Base-by-base conservation (phyloP, 2,888 invertebrate species). In the Lepidonotus clava region DNA sequence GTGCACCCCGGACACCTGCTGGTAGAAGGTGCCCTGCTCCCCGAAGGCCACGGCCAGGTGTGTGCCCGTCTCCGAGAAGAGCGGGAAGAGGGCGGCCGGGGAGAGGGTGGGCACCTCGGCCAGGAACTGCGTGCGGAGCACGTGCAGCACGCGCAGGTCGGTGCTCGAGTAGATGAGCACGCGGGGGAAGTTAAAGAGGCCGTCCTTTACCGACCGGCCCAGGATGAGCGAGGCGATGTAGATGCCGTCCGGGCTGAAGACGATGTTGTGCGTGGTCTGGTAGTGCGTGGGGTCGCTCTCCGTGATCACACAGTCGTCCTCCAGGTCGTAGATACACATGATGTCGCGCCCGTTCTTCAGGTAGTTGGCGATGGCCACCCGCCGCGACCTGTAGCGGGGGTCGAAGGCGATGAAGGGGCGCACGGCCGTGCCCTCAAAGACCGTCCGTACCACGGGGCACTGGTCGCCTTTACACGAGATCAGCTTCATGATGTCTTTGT, bases 191-290 rank as follows among this genome's bases (percentile, higher is more conserved):
- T 90, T 90, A 87, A 90, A 90, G 32, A 90, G 89, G 14, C 90
- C 90, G 40, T 90, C 90, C 84, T 90, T 90, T 56, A 90, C 88
- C 11, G 90, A 90, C 14, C 89, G 67, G 11, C 90, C 90, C 36
- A 90, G 89, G 83, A 90, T 87, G 0, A 90, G 88, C 5, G 90
- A 90, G 8, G 89, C 90, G 4, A 90, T 61, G 88, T 90, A 90
- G 28, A 87, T 87, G 5, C 90, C 90, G 56, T 90, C 90, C 8
- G 90, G 89, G 56, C 90, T 90, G 84, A 86, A 90, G 1, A 88
- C 86, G 41, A 90, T 89, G 87, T 90, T 90, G 86, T 90, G 90
- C 32, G 90, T 90, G 21, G 90, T 90, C 76, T 90, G 90, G 76
- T 90, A 90, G 46, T 87, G 87, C 14, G 28, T 46, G 8, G 86